Percentiles rank a stretch among this genome's conserved stretches.
These are phyloP conservation scores for Antheraea yamamai DNA, from an alignment of 2,888 invertebrate genomes.

Conservation along the genomic window DNA sequence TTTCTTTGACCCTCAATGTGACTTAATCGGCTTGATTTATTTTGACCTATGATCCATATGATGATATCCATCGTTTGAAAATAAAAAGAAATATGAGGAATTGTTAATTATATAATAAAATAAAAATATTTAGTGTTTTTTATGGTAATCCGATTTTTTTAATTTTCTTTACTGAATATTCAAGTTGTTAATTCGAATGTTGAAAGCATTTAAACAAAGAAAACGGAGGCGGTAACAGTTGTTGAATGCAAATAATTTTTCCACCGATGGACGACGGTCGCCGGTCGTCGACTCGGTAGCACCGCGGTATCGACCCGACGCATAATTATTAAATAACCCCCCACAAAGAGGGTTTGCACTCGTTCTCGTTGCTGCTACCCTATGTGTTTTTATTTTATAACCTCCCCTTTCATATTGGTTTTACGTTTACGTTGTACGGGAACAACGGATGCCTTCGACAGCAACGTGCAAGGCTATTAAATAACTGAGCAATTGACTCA, in stretches of 20 bases:
- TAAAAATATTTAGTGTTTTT: no score
- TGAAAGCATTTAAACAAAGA: not conserved
- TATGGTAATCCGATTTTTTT: no score
- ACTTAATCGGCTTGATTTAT: no score
- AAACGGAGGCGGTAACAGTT: not conserved
- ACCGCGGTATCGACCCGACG: conserved; percentile 42
- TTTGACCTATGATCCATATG: no score
- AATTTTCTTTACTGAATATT: not conserved
- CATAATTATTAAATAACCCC: conserved; percentile 50
- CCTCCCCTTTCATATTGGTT: conserved; percentile 17
- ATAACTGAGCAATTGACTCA: not conserved
- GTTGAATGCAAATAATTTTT: conserved; percentile 12
- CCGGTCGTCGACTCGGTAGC: conserved; percentile 33
- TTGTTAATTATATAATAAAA: no score
- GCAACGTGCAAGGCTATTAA: not conserved
- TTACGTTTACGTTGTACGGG: conserved; percentile 2
- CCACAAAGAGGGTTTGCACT: conserved; percentile 21
- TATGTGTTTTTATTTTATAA: conserved; percentile 27
- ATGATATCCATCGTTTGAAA: no score
- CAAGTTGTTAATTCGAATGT: not conserved
- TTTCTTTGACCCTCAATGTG: no score
- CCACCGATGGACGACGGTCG: conserved; percentile 30
- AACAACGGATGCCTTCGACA: conserved; percentile 3
- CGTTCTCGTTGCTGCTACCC: conserved; percentile 11
- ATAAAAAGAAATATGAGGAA: no score